Evolutionary conservation across 1,140 invertebrate genomes (phyloP).

Genomic region (Zaprionus nigranus): DNA sequence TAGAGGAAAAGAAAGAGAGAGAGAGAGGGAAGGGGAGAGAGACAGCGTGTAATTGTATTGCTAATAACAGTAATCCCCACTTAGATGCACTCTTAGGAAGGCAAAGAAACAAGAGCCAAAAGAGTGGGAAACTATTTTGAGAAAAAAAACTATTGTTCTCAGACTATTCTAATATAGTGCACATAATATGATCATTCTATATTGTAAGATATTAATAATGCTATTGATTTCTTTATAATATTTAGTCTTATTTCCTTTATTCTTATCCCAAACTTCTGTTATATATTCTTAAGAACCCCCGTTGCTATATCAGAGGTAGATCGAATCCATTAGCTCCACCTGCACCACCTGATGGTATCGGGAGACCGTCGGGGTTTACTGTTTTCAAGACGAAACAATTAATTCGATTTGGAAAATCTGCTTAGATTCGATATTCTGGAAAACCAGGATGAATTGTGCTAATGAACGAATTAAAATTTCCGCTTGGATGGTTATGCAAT

Average conservation of each 20-base stretch:
- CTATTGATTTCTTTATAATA: neutral
- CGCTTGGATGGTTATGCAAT: too few relatives aligned
- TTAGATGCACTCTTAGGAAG: conserved; percentile 9
- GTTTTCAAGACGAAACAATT: conserved; percentile 26
- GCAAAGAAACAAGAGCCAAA: neutral
- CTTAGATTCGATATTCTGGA: neutral
- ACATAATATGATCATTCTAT: too few relatives aligned
- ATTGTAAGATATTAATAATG: too few relatives aligned
- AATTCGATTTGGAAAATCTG: conserved; percentile 28
- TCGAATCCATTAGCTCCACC: neutral
- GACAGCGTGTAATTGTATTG: conserved; percentile 17
- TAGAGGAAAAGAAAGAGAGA: conserved; percentile 1
- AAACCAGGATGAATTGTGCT: too few relatives aligned
- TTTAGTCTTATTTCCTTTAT: neutral
- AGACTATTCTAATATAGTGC: too few relatives aligned
- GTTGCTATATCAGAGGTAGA: neutral
- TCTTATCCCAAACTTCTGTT: neutral
- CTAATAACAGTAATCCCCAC: conserved; percentile 50
- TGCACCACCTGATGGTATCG: neutral
- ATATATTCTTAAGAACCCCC: neutral
- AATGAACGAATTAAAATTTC: too few relatives aligned
- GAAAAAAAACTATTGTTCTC: too few relatives aligned
- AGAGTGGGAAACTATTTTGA: neutral
- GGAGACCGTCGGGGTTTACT: neutral
- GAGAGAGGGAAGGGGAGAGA: conserved; percentile 6